Conservation (phyloP, 2,113 vertebrate genomes). For the Puma concolor region DNA sequence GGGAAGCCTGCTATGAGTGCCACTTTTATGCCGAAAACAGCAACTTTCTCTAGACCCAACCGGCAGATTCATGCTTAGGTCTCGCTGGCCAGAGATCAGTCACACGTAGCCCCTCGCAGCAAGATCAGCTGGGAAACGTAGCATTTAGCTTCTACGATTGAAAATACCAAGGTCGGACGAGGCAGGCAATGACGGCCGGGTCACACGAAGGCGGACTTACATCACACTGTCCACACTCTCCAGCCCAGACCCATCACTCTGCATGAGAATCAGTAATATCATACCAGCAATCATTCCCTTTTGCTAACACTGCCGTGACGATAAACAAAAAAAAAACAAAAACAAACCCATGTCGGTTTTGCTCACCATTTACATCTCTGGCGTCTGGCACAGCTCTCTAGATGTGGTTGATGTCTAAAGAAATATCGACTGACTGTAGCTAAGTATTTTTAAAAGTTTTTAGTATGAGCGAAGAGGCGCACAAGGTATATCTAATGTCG, state of each 20-base stretch:
- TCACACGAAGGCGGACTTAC: no score
- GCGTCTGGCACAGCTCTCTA: not conserved
- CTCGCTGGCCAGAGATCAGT: not conserved
- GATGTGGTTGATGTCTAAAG: not conserved
- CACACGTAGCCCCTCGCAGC: not conserved
- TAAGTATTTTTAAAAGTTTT: not conserved
- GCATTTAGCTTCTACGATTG: not conserved
- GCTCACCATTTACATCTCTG: not conserved
- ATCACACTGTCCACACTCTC: not conserved
- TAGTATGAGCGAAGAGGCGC: not conserved
- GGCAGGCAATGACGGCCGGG: not conserved
- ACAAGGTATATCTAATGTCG: not conserved
- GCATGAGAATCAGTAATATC: not conserved
- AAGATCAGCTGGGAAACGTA: not conserved
- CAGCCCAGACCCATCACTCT: not conserved
- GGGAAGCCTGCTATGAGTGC: accelerated
- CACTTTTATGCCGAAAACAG: not conserved
- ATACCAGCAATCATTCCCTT: no score
- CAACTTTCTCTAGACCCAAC: not conserved
- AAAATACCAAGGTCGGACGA: not conserved
- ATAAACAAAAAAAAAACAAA: not conserved
- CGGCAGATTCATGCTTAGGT: accelerated
- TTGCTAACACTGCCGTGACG: not conserved
- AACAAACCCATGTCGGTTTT: not conserved
- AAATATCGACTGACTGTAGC: not conserved